Percentiles rank a stretch among this genome's conserved stretches.
Evolutionary conservation across 2,888 invertebrate species (phyloP).

Genomic region (Alloscopus bannaensis): DNA sequence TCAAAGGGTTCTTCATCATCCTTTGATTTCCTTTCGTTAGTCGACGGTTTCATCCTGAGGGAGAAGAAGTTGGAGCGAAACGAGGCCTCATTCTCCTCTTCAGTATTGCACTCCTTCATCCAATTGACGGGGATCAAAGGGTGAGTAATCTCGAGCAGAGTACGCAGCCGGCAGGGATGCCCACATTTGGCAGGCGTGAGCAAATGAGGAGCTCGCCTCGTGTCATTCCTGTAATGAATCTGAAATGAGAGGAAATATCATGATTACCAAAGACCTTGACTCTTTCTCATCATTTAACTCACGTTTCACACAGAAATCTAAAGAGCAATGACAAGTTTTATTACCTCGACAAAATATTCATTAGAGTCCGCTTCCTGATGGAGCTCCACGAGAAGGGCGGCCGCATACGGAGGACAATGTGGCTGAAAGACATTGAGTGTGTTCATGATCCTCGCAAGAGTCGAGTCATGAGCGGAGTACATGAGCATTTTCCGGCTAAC

Average conservation of each 20-base stretch:
- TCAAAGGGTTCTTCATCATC: too few species aligned
- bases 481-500: constrained; percentile 80
- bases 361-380: constrained; percentile 77
- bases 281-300: not conserved
- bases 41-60: constrained; percentile 42
- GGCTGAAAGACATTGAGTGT: constrained; percentile 82
- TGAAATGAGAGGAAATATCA: constrained; percentile 60
- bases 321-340: not conserved
- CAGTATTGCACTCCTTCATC: constrained; percentile 82
- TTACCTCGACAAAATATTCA: constrained; percentile 75
- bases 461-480: constrained; percentile 89
- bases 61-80: constrained; percentile 28
- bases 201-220: constrained; percentile 79
- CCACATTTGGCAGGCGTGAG: constrained; percentile 81
- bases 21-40: too few species aligned
- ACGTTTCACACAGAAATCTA: not conserved
- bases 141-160: constrained; percentile 78
- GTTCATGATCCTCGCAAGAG: constrained; percentile 85
- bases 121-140: constrained; percentile 81
- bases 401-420: constrained; percentile 85
- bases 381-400: constrained; percentile 85
- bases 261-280: not conserved
- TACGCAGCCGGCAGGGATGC: constrained; percentile 80
- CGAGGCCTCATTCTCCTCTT: not conserved
- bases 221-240: constrained; percentile 71